phyloP scores from a whole-genome alignment of 2,888 invertebrate genomes.

The Epistrophe eligans region DNA sequence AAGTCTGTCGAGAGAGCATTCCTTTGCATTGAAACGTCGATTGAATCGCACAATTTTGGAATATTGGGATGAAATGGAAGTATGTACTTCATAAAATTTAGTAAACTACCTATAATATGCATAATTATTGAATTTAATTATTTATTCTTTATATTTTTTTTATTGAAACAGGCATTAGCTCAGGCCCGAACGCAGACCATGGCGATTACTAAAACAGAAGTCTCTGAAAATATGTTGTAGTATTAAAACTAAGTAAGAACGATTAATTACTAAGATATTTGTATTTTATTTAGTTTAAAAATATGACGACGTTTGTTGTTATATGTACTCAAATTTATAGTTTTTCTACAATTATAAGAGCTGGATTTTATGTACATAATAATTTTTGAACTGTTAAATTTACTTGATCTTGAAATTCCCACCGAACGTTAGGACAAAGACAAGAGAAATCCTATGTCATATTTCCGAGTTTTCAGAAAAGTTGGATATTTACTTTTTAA shows the following conservation, averaged over 20 bases:
- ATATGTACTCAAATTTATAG: too few species aligned
- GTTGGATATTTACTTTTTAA: too few species aligned
- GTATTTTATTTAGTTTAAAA: background rate
- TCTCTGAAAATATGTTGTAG: background rate
- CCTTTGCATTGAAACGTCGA: conserved; percentile 39
- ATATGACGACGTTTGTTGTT: too few species aligned
- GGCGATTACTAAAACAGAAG: background rate
- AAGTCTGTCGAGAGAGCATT: conserved; percentile 5
- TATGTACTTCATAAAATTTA: background rate
- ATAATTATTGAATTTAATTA: background rate
- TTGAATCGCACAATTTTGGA: conserved; percentile 29
- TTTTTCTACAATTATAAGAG: too few species aligned
- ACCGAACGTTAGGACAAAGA: too few species aligned
- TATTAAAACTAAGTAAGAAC: background rate
- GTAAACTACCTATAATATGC: background rate
- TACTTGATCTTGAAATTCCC: too few species aligned
- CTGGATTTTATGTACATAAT: too few species aligned
- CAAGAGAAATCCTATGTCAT: too few species aligned
- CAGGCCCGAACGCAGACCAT: background rate
- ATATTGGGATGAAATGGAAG: conserved; percentile 26
- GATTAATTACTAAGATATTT: background rate
- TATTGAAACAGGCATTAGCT: background rate
- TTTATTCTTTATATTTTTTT: background rate
- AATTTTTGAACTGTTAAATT: too few species aligned
- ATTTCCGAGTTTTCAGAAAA: too few species aligned